Evolutionary conservation across 2,888 invertebrate species (phyloP), one percentile per base, ranked within the genome.

Genomic region (Carterocephalus palaemon): DNA sequence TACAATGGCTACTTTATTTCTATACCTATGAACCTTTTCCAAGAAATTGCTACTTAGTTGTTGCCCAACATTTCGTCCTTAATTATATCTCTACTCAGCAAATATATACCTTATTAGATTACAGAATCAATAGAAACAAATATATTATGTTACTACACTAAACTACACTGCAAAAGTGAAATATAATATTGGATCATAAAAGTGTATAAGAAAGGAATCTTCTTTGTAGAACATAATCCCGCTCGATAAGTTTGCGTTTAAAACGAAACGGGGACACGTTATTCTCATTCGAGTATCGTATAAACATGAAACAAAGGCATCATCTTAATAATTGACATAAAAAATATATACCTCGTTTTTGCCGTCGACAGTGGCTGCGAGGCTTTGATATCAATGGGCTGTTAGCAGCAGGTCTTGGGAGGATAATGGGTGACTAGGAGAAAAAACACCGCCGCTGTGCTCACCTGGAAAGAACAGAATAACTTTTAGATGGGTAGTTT

Each of bases 401-500:
- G 43, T 43, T 42, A 22, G 34, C 33, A 26, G 33, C 43, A 16
- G 29, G 23, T 24, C 36, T 36, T 15, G 8, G 33, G 15, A 20
- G 36, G 34, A 43, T 43, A 43, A 43, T 43, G 29, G 43, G 22
- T 36, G 43, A 29, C 36, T 34, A 22, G 42, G 29, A 29, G 48
- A 55, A 53, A 57, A 53, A 47, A 41, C 49, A 23, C 31, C 23
- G 20, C 28, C 23, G 34, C 41, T 41, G 52, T 52, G 48, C 56
- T 57, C 55, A 57, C 56, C 56, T 54, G 56, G 10, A 48, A 54
- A 54, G 45, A 54, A 48, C 46, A 53, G 49, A 51, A 49, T 39
- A 37, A 43, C 42, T 26, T 46, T 46, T 37, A 22, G 39, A 34
- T 39, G n/a, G n/a, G n/a, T n/a, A 42, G 42, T 34, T 9, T 19